Evolutionary conservation across 2,888 invertebrate genomes (phyloP), one percentile per base, ranked within the genome.

Genomic region (Pteria penguin): DNA sequence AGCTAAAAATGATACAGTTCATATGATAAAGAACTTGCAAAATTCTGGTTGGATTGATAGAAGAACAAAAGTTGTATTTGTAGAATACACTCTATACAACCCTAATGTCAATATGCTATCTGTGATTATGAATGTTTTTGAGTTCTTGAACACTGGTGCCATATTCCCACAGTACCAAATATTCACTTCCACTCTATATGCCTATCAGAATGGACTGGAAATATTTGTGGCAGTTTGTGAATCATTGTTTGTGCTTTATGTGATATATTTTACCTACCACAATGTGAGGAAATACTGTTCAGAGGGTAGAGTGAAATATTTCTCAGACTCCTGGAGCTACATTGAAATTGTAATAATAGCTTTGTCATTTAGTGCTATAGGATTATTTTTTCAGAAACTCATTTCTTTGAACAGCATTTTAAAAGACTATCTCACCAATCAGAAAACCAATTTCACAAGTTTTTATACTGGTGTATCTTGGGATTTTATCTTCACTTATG

Each of bases 11-110:
- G 66, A 4, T 22, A 26, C 70, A 11, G 18, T 32, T 11, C 11
- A 45, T 22, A 70, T 57, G 4, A 24, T 87, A 1, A 11, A 70
- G 0, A 63, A 72, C 8, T 31, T 85, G 18, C 62, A 78, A 74
- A 74, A 77, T 24, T 57, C 78, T 0, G 79, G 79, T 29, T 87
- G 87, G 87, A 80, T 87, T 54, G 85, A 87, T 78, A 68, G 78
- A 31, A 60, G 79, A 27, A 86, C 86, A 4, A 55, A 83, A 67
- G 87, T 81, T 52, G 55, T 87, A 0, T 83, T 86, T 68, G 29
- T 86, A 2, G 87, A 87, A 69, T 86, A 86, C 54, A 84, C 81
- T 1, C 61, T 85, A 4, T 86, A 84, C 70, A 87, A 86, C 68
- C 82, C 86, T 1, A 85, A 84, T 75, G 79, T 78, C 4, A 75